A percentile compares a stretch with the other conserved stretches of the same genome.
These are phyloP conservation scores for Lepidotrigona ventralis DNA, from an alignment of 1,140 invertebrate genomes.

Conservation along the genomic window DNA sequence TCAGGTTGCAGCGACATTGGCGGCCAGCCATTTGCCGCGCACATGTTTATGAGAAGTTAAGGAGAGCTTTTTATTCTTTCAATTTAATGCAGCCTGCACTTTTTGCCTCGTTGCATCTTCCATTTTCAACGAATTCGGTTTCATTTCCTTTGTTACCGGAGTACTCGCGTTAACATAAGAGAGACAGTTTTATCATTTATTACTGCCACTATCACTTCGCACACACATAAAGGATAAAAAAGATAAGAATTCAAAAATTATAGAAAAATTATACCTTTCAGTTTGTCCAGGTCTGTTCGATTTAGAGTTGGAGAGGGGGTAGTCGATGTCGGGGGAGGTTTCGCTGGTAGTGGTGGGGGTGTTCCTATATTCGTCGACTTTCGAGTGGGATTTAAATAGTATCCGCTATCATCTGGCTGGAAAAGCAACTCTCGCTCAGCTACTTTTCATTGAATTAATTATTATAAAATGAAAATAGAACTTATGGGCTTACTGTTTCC, in stretches of 20 bases:
- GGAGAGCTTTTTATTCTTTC: constrained; percentile 27
- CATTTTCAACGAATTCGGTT: not conserved
- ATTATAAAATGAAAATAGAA: not conserved
- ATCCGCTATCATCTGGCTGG: constrained; percentile 68
- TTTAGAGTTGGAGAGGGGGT: constrained; percentile 27
- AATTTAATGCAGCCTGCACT: constrained; percentile 21
- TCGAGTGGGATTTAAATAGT: constrained; percentile 58
- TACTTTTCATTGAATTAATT: not conserved
- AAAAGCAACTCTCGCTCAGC: constrained; percentile 10
- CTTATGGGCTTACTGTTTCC: constrained; percentile 66
- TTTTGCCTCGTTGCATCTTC: constrained; percentile 24
- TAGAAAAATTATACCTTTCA: constrained; percentile 53
- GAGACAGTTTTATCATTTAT: not conserved
- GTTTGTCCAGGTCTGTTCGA: constrained; percentile 28
- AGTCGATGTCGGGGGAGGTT: constrained; percentile 49
- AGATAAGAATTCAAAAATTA: not conserved
- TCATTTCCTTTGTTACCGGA: not conserved
- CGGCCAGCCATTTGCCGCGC: constrained; percentile 58
- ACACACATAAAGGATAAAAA: not conserved
- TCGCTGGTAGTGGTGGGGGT: constrained; percentile 69
- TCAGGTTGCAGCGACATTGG: constrained; percentile 56
- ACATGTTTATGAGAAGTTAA: constrained; percentile 51
- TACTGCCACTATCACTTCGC: not conserved
- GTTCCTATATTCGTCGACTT: constrained; percentile 8
- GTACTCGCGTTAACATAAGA: not conserved